These are phyloP conservation scores for Polydrusus cervinus DNA, from an alignment of 2,888 invertebrate species.

Conservation along the genomic window DNA sequence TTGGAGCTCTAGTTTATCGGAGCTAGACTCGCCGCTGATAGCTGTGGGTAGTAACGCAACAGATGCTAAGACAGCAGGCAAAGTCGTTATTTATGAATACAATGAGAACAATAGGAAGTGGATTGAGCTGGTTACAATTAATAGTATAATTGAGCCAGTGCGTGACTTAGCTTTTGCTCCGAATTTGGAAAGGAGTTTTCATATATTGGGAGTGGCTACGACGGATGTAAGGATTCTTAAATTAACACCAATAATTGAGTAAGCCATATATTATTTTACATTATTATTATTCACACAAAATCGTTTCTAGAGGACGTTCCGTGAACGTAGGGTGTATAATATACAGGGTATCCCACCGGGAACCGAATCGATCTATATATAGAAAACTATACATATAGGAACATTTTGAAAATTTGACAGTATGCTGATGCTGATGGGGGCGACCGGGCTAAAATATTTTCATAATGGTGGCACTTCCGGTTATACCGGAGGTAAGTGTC, in stretches of 20 bases:
- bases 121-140: conserved; percentile 89
- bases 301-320: no score
- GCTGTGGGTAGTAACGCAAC: conserved; percentile 92
- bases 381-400: no score
- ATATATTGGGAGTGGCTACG: conserved; percentile 94
- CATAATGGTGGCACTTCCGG: no score
- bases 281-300: no score
- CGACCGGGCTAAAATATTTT: no score
- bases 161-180: conserved; percentile 97
- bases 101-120: conserved; percentile 91
- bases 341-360: no score
- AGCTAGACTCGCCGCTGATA: conserved; percentile 90
- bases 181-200: conserved; percentile 94
- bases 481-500: no score
- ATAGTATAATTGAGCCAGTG: conserved; percentile 88
- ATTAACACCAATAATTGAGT: conserved; percentile 83
- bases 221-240: conserved; percentile 88
- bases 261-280: no score
- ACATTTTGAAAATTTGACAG: no score
- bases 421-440: no score
- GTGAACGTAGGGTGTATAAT: no score
- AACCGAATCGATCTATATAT: no score
- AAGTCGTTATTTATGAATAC: conserved; percentile 94
- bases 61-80: conserved; percentile 81
- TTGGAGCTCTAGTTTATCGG: conserved; percentile 93